Evolutionary conservation across 30 jellyfish, hydroid and myxozoan genomes (phyloP), one percentile per base, ranked within the genome.

Genomic region (Turritopsis dohrnii): DNA sequence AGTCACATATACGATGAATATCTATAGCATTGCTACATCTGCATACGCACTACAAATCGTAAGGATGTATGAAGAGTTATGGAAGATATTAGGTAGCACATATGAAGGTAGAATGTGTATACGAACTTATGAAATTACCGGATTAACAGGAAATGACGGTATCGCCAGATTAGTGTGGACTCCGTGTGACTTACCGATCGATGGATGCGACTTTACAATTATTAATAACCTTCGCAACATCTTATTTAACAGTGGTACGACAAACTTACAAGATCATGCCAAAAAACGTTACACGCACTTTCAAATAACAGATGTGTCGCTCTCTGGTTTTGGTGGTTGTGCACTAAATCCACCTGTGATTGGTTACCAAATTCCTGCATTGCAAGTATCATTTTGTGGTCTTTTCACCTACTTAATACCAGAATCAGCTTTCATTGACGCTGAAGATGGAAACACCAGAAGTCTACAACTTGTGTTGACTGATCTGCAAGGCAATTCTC

Each of bases 371-470:
- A 53, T 93, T 21, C 96, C 96, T 1, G 76, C 72, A 0, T 31
- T 88, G 21, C 30, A 41, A 52, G 41, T 93, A 13, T 84, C 88
- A 3, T 88, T 80, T 79, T 93, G 98, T 71, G 96, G 96, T 7
- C 72, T 73, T 75, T 52, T 84, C 71, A 52, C 83, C n/a, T 93
- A 85, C 77, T 82, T 69, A 26, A 88, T 93, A 7, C 98, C 98
- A 8, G 71, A 79, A 21, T 76, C 89, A 52, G 87, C 98, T 29
- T 88, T 93, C 71, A 71, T 4, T 18, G 98, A 93, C 66, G 52
- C 77, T 21, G 95, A 88, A 88, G 98, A 88, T 76, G 96, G 98
- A 29, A 69, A 72, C 29, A 88, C 98, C 18, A 54, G 88, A n/a
- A 85, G 71, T 21, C 81, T 93, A 41, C 41, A 81, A 28, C 76